Percentiles rank a stretch among this genome's conserved stretches.
phyloP scores from a whole-genome alignment of 1,140 invertebrate genomes.

The Apis laboriosa region DNA sequence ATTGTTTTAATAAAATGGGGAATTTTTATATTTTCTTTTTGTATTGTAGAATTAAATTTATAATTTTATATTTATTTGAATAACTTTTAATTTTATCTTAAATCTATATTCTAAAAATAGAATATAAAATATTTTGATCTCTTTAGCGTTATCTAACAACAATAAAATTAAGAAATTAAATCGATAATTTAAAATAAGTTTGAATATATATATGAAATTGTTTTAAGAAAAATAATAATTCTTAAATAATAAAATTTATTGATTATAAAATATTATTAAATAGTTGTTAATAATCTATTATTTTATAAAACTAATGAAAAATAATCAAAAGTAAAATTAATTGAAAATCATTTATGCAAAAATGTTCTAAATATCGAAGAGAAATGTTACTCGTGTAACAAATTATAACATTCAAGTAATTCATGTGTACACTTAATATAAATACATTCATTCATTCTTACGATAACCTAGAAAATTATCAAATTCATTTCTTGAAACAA shows the following conservation, averaged over 20 bases:
- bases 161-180: too few species aligned
- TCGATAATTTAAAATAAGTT: too few species aligned
- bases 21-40: neutral
- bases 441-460: neutral
- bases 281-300: too few species aligned
- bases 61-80: neutral
- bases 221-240: neutral
- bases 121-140: too few species aligned
- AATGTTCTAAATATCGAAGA: neutral
- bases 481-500: neutral
- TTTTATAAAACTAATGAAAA: neutral
- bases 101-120: too few species aligned
- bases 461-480: neutral
- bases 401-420: neutral
- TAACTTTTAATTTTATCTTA: neutral
- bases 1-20: neutral
- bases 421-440: neutral
- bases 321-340: neutral
- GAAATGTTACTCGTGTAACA: neutral
- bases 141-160: too few species aligned
- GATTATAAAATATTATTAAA: neutral
- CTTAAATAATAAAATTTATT: neutral
- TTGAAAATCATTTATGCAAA: neutral
- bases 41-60: neutral
- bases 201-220: neutral